A percentile compares a stretch with the other conserved stretches of the same genome.
Conservation (phyloP, 2,888 invertebrate species). For the Marasmarcha lunaedactyla region DNA sequence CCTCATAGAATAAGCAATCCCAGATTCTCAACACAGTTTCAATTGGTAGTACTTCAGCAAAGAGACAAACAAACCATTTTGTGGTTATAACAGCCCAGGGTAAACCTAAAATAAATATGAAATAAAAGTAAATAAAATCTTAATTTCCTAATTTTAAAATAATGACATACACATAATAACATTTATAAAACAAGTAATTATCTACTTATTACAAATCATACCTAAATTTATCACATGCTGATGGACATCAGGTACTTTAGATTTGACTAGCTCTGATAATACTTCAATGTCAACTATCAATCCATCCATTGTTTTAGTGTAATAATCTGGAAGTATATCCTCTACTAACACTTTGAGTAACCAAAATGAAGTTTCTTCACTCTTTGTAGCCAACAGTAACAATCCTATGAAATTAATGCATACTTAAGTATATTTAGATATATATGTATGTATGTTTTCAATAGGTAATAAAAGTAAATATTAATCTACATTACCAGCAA, state of each 20-base stretch:
- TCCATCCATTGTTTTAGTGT: constrained; percentile 90
- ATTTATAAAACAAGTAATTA: too few species aligned
- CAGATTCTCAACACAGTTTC: constrained; percentile 95
- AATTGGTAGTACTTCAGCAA: constrained; percentile 92
- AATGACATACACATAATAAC: too few species aligned
- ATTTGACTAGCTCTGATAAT: constrained; percentile 85
- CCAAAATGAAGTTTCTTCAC: constrained; percentile 94
- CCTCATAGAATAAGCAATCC: constrained; percentile 96
- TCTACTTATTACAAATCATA: constrained; percentile 22
- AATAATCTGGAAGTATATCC: constrained; percentile 89
- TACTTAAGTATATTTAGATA: too few species aligned
- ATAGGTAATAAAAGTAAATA: too few species aligned
- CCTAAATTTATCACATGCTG: constrained; percentile 83
- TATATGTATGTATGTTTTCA: too few species aligned
- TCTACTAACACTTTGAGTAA: constrained; percentile 90
- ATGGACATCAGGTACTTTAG: constrained; percentile 84
- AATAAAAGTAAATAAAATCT: too few species aligned
- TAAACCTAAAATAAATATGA: constrained; percentile 60
- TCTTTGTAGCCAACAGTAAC: constrained; percentile 86
- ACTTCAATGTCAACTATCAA: constrained; percentile 91
- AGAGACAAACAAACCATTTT: constrained; percentile 96
- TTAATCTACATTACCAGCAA: constrained; percentile 71
- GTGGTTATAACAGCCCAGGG: constrained; percentile 93
- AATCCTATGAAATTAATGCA: constrained; percentile 70
- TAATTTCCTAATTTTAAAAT: too few species aligned